phyloP scores from a whole-genome alignment of 2,888 invertebrate genomes.

The Cantharis flavilabris region DNA sequence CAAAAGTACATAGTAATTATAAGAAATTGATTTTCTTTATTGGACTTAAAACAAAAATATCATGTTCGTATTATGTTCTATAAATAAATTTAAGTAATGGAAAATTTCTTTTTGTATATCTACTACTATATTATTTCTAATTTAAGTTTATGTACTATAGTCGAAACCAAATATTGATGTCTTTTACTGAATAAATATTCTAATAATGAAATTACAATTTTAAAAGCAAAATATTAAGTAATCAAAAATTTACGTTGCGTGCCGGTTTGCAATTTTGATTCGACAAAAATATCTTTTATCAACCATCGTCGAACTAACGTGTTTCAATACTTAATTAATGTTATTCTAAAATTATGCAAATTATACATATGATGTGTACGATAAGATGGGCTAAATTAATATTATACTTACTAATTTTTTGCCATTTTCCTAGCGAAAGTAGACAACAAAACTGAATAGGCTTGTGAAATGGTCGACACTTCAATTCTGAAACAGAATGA shows the following conservation, averaged over 20 bases:
- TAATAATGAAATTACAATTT: not conserved
- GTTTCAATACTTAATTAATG: too few species aligned
- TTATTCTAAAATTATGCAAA: too few species aligned
- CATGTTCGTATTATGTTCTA: not conserved
- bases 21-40: not conserved
- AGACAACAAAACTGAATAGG: not conserved
- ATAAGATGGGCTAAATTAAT: not conserved
- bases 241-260: not conserved
- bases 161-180: not conserved
- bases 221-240: too few species aligned
- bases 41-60: not conserved
- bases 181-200: not conserved
- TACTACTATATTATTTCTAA: not conserved
- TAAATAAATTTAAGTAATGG: not conserved
- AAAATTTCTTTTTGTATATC: not conserved
- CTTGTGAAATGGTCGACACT: not conserved
- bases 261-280: not conserved
- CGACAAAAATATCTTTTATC: not conserved
- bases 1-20: not conserved
- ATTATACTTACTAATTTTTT: not conserved
- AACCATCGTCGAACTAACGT: too few species aligned
- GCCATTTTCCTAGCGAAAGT: not conserved
- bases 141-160: not conserved
- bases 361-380: too few species aligned
- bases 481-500: not conserved